Base-by-base conservation (phyloP, 2,888 invertebrate species). In the Megaustenia siamemsis region DNA sequence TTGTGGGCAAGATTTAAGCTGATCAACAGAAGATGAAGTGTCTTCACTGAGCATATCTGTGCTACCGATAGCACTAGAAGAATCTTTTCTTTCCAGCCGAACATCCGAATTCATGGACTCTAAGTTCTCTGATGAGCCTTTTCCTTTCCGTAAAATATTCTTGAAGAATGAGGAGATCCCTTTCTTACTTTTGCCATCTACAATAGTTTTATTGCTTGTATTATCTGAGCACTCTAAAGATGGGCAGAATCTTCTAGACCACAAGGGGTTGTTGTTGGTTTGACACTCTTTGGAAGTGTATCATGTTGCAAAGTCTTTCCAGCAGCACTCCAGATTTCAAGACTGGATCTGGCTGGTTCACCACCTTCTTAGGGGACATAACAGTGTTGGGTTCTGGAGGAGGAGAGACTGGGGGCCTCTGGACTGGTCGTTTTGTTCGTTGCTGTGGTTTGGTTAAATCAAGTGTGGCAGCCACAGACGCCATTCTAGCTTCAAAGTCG, bases 91-190 rank as follows among this genome's bases (percentile, higher is more conserved):
- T 21, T 69, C 63, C 38, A 40, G 69, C 28, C 43, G 71, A 15
- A 45, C 56, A 40, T 88, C 88, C 0, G 88, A 86, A 71, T 88
- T 88, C n/a, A 73, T 73, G 15, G 82, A 79, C 28, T 88, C 88
- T 10, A 87, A 83, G 24, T 82, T 75, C 69, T 88, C 88, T 4
- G 82, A 49, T 24, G 86, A 86, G 38, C 88, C 89, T 71, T 86
- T 87, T 0, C 92, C 90, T 71, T 91, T 82, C 1, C 91, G 86
- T n/a, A 92, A 85, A 63, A 92, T 89, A 69, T 89, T 90, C 82
- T 89, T 87, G 83, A 92, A 92, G 83, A 92, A 92, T 1, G 90
- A 90, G 10, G 90, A 89, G 43, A 92, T 87, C 0, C 92, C 91
- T 43, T 89, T 87, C 76, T 89, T 89, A 63, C 86, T 77, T 77